phyloP scores from a whole-genome alignment of 2,888 invertebrate genomes.

The Baronia brevicornis region DNA sequence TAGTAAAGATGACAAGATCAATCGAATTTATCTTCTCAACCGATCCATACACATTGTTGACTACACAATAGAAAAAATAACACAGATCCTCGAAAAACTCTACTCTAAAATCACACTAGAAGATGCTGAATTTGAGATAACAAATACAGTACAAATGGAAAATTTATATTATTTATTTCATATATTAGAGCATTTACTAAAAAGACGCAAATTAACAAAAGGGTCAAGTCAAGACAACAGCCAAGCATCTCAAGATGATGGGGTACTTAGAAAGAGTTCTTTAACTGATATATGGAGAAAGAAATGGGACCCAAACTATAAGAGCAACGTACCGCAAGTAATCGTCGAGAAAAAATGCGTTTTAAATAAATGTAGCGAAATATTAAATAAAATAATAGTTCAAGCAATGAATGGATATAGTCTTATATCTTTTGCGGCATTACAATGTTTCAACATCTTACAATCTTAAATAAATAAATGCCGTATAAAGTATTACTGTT shows the following conservation, averaged over 20 bases:
- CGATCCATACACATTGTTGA: slow-evolving; percentile 48
- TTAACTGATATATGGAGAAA: slow-evolving; percentile 53
- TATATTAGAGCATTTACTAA: slow-evolving; percentile 41
- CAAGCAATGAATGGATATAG: slow-evolving; percentile 49
- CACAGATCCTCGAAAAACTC: slow-evolving; percentile 30
- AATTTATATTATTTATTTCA: slow-evolving; percentile 50
- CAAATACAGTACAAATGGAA: slow-evolving; percentile 30
- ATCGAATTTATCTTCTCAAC: slow-evolving; percentile 44
- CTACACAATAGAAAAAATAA: slow-evolving; percentile 47
- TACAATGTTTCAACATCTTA: slow-evolving; percentile 58
- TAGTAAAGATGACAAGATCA: slow-evolving; percentile 43
- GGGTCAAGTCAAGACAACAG: slow-evolving; percentile 22
- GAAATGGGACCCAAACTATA: slow-evolving; percentile 48
- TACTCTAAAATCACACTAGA: slow-evolving; percentile 26
- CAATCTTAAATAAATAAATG: slow-evolving; percentile 31
- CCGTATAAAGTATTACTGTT: too few relatives aligned
- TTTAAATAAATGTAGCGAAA: slow-evolving; percentile 34
- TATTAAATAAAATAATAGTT: slow-evolving; percentile 52
- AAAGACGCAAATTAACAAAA: slow-evolving; percentile 29
- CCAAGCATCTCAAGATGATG: slow-evolving; percentile 33
- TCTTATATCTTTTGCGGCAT: slow-evolving; percentile 46
- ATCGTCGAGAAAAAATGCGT: slow-evolving; percentile 33
- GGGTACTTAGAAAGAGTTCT: slow-evolving; percentile 35
- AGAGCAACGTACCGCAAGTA: slow-evolving; percentile 24
- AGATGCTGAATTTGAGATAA: slow-evolving; percentile 32